Base-by-base conservation (phyloP, 1,140 invertebrate species). In the Littorina saxatilis region DNA sequence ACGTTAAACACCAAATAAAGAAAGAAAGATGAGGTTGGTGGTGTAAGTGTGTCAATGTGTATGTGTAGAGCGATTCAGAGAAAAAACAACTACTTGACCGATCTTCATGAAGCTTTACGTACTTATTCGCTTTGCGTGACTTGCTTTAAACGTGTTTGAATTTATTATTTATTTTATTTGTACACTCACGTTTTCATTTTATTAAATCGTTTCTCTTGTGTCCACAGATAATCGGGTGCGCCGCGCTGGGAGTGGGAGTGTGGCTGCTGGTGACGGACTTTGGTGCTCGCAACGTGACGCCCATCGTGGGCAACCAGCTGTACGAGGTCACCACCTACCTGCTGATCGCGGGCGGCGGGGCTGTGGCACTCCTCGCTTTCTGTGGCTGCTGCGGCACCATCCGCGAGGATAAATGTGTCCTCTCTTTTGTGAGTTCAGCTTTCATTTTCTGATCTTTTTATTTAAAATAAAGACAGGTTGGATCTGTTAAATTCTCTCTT, bases 301-400 rank as follows among this genome's bases (percentile, higher is more conserved):
- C 89, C 9, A 84, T 91, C 17, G 86, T 90, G 20, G 87, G 85
- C 68, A 87, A 86, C 29, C 85, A 88, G 82, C 77, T 87, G 58
- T 91, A 90, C 81, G 90, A 91, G 83, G 87, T 91, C 29, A 88
- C 88, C 43, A 90, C 90, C 39, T 91, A 91, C 82, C 87, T 91
- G 37, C 86, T 91, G 47, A 87, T 91, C 74, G 88, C 86, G 0
- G 90, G 88, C 5, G 90, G 90, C 32, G 90, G 90, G 15, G 82
- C 88, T 15, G 87, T 91, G 63, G 88, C 90, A 0, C 83, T 91
- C 15, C 83, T 91, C 23, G 90, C 90, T 4, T 91, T 91, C 82
- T 91, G 90, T 85, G 90, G 90, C 7, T 91, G 90, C 82, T 91
- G 90, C 78, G 90, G 90, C 5, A 91, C 90, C 17, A 91, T 91